Conservation (phyloP, 2,113 vertebrate species). For the Odobenus rosmarus region DNA sequence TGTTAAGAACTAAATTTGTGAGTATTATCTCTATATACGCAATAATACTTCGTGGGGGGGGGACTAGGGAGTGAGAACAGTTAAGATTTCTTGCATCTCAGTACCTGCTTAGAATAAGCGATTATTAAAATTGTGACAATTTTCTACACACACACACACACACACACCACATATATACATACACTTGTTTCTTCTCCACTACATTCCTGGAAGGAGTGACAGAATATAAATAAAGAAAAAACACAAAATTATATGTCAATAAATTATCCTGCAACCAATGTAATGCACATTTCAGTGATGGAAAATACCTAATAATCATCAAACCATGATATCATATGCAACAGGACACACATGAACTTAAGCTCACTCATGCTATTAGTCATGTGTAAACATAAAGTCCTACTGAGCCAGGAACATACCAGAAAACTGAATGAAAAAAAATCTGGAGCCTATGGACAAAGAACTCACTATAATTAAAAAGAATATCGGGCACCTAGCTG, state of each 20-base stretch:
- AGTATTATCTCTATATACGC: background rate
- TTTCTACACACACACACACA: background rate
- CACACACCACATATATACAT: background rate
- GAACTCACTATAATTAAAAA: background rate
- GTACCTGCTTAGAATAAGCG: background rate
- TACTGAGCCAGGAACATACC: background rate
- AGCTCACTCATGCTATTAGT: background rate
- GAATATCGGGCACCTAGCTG: accelerated
- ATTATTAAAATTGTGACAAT: background rate
- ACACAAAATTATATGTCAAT: background rate
- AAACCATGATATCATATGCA: background rate
- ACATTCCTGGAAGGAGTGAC: background rate
- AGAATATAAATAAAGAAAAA: background rate
- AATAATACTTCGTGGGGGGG: background rate
- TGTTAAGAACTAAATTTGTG: background rate
- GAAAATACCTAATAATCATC: background rate
- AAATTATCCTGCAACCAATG: background rate
- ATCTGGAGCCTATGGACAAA: background rate
- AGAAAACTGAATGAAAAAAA: background rate
- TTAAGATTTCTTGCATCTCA: background rate
- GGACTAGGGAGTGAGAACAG: background rate
- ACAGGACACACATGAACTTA: background rate
- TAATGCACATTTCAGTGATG: background rate
- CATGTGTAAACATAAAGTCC: background rate
- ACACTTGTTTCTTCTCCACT: background rate